These are phyloP conservation scores for Vulpes ferrilata DNA, from an alignment of 2,113 vertebrate genomes.

Conservation along the genomic window DNA sequence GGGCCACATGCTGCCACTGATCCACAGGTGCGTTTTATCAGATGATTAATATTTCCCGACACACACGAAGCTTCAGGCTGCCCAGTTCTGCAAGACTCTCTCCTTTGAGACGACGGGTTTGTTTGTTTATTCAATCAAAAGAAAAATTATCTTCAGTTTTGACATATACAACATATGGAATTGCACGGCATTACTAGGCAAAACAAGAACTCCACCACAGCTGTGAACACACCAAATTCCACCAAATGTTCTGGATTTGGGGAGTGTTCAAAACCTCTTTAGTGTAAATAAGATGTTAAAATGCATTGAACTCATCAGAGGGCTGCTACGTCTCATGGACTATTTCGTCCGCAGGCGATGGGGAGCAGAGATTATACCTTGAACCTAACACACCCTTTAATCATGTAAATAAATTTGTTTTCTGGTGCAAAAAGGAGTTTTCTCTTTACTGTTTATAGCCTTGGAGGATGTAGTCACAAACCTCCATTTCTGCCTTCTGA, in stretches of 20 bases:
- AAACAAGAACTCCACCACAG: conserved; percentile 73
- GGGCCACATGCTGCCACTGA: neutral
- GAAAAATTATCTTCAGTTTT: conserved; percentile 82
- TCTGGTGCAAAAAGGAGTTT: neutral
- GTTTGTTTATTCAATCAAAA: conserved; percentile 81
- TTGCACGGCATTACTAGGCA: conserved; percentile 53
- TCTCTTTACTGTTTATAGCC: neutral
- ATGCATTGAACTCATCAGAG: neutral
- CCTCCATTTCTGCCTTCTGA: neutral
- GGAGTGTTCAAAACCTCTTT: conserved; percentile 52
- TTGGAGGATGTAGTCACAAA: conserved; percentile 31
- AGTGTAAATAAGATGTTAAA: conserved; percentile 47
- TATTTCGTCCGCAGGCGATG: neutral
- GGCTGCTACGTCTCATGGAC: neutral
- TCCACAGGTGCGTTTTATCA: conserved; percentile 75
- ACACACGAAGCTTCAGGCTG: conserved; percentile 64
- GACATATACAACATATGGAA: conserved; percentile 83
- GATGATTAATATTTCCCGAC: conserved; percentile 65
- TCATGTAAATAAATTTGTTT: conserved; percentile 26
- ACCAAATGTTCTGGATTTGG: conserved; percentile 70
- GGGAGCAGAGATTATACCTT: neutral
- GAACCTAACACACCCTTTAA: neutral
- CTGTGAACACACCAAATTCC: conserved; percentile 76
- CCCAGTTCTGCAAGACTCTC: conserved; percentile 53
- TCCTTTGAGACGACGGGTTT: conserved; percentile 57